A percentile compares a stretch with the other conserved stretches of the same genome.
Evolutionary conservation across 2,797 vertebrate species (phyloP).

Genomic region (Avahi laniger): DNA sequence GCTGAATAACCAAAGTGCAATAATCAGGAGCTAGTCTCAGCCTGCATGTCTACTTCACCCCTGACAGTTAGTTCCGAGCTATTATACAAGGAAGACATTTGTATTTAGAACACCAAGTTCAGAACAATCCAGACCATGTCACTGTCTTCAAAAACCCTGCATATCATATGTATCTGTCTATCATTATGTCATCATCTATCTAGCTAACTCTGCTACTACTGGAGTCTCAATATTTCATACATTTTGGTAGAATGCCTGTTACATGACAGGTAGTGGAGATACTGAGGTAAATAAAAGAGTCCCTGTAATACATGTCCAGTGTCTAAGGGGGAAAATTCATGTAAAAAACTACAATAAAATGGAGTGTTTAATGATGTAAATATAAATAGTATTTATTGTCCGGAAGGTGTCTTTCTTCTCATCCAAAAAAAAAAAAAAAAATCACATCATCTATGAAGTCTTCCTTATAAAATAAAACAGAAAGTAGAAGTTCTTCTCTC

Average conservation of each 20-base stretch:
- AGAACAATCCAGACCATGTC: neutral
- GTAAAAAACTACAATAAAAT: neutral
- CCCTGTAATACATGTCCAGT: neutral
- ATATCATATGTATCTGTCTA: neutral
- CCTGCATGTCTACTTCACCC: neutral
- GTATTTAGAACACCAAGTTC: slow-evolving; percentile 7
- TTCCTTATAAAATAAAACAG: neutral
- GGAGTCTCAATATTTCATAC: neutral
- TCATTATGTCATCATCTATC: neutral
- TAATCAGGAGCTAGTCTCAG: neutral
- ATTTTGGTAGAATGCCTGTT: neutral
- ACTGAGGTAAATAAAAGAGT: neutral
- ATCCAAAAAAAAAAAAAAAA: neutral
- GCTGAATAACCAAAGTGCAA: neutral
- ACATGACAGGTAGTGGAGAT: neutral
- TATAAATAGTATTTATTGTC: neutral
- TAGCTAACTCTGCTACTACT: neutral
- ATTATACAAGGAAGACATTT: slow-evolving; percentile 42
- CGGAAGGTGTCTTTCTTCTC: neutral
- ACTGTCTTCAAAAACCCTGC: neutral
- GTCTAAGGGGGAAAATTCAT: neutral
- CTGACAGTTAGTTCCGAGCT: neutral
- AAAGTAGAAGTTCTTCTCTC: neutral
- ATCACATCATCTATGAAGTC: neutral
- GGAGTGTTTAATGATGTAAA: neutral